Evolutionary conservation across 2,888 invertebrate genomes (phyloP).

Genomic region (Ophonus ardosiacus): DNA sequence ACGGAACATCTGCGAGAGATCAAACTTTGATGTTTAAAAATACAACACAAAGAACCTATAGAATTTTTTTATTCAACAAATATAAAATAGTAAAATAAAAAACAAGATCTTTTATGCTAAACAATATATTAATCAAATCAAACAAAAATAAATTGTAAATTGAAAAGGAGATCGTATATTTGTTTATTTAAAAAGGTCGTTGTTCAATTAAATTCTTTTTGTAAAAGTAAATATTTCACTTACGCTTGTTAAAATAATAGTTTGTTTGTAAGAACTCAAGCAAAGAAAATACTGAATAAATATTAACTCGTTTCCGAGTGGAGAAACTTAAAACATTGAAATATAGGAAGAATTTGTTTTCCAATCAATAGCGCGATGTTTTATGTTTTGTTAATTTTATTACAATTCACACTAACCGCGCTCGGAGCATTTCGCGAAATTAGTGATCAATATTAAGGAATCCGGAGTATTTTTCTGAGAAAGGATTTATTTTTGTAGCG

Average conservation of each 20-base stretch:
- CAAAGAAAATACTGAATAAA: conserved; percentile 1
- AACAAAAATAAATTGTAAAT: not conserved
- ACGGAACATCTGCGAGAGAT: conserved; percentile 10
- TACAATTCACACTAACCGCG: conserved; percentile 1
- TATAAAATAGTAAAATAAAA: conserved; percentile 11
- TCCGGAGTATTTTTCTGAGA: conserved; percentile 12
- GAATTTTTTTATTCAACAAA: not conserved
- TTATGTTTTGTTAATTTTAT: not conserved
- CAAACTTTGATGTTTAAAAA: not conserved
- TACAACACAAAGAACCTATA: not conserved
- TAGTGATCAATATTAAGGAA: conserved; percentile 27
- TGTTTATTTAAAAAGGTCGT: not conserved
- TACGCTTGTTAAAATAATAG: conserved; percentile 28
- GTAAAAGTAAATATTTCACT: conserved; percentile 32
- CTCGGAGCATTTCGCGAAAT: not conserved
- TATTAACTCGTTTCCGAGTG: not conserved
- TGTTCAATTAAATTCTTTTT: conserved; percentile 11
- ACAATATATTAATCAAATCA: not conserved
- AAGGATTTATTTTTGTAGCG: conserved; percentile 12
- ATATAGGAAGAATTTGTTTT: conserved; percentile 8
- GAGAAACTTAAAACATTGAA: conserved; percentile 11
- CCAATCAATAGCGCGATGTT: conserved; percentile 27
- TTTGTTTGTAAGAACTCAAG: conserved; percentile 8
- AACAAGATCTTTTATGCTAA: not conserved
- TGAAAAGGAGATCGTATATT: not conserved